These are phyloP conservation scores for Villa cingulata DNA, from an alignment of 2,888 invertebrate species.

Conservation along the genomic window DNA sequence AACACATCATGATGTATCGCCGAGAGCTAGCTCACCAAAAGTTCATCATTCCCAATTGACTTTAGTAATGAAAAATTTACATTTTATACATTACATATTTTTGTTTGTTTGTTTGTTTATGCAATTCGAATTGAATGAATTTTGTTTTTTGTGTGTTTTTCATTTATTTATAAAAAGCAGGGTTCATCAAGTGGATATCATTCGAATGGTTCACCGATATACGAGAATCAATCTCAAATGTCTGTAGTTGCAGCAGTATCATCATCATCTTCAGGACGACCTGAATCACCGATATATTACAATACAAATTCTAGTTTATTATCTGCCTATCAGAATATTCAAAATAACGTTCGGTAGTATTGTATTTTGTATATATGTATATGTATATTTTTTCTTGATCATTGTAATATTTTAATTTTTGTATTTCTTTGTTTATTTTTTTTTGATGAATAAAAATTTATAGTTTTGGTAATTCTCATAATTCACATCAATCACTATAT, in stretches of 20 bases:
- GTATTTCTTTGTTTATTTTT: too few relatives aligned
- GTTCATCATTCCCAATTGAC: background rate
- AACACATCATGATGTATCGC: conserved; percentile 16
- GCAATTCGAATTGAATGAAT: too few relatives aligned
- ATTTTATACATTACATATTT: too few relatives aligned
- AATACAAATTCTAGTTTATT: conserved; percentile 36
- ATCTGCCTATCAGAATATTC: conserved; percentile 18
- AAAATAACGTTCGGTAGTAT: conserved; percentile 16
- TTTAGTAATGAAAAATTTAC: background rate
- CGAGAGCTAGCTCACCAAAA: background rate
- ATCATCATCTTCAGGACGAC: conserved; percentile 17
- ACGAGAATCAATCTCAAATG: conserved; percentile 39
- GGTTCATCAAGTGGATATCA: conserved; percentile 15
- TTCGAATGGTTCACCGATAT: conserved; percentile 41
- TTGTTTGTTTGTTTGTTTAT: too few relatives aligned
- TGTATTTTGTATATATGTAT: too few relatives aligned
- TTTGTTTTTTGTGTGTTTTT: background rate
- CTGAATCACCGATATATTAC: conserved; percentile 42
- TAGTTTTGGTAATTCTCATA: conserved; percentile 18
- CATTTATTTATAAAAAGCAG: background rate
- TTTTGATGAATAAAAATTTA: background rate
- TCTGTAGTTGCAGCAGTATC: conserved; percentile 18
- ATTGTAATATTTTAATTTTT: too few relatives aligned
- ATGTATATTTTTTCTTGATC: too few relatives aligned
- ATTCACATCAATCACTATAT: conserved; percentile 25